Conservation (phyloP, 2,888 invertebrate genomes). For the Notodonta dromedarius region DNA sequence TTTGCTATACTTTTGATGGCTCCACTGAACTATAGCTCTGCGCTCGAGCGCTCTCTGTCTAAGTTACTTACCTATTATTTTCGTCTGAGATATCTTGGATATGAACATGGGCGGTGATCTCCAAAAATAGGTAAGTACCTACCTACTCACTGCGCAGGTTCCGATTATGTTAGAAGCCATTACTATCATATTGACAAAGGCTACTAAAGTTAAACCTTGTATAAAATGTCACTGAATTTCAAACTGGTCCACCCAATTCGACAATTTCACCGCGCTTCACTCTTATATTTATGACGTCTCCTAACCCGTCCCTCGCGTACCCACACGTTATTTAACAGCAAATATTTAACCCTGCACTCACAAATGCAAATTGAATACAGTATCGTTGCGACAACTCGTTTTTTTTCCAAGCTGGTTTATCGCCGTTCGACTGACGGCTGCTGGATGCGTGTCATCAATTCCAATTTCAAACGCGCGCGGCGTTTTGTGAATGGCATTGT, state of each 20-base stretch:
- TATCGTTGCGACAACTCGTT: constrained; percentile 13
- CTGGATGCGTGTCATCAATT: constrained; percentile 20
- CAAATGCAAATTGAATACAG: constrained; percentile 27
- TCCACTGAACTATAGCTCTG: too few species aligned
- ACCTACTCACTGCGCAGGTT: too few species aligned
- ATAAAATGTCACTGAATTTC: too few species aligned
- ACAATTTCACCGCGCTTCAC: not conserved
- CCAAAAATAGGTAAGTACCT: too few species aligned
- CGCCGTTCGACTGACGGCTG: constrained; percentile 10
- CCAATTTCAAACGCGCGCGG: constrained; percentile 20
- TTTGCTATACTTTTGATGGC: too few species aligned
- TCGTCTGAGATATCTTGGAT: too few species aligned
- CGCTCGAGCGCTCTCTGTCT: too few species aligned
- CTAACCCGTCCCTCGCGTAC: not conserved
- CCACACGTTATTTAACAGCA: constrained; percentile 5
- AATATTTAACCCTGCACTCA: constrained; percentile 9
- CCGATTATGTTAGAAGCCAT: too few species aligned
- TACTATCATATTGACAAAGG: too few species aligned
- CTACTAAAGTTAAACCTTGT: too few species aligned
- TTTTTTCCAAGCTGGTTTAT: constrained; percentile 10
- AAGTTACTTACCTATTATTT: too few species aligned
- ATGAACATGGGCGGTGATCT: too few species aligned
- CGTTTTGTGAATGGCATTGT: constrained; percentile 12
- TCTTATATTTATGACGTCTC: not conserved
- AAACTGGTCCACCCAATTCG: not conserved